Evolutionary conservation across 2,113 vertebrate species (phyloP).

Genomic region (Platichthys flesus): DNA sequence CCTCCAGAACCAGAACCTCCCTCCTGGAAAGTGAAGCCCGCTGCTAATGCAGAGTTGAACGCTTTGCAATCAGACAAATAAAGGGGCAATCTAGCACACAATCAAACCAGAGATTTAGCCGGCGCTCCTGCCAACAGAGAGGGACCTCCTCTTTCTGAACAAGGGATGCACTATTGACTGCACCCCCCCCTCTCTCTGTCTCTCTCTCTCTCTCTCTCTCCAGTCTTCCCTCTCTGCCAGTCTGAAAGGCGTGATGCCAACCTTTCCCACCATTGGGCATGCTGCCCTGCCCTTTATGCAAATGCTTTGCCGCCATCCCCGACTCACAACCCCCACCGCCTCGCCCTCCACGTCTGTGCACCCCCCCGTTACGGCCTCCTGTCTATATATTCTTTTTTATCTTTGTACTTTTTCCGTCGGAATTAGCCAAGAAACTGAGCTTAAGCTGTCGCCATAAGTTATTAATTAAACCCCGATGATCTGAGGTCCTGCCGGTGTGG

Average conservation of each 20-base stretch:
- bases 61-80: conserved; percentile 85
- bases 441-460: conserved; percentile 31
- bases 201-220: conserved; percentile 68
- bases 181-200: conserved; percentile 54
- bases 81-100: conserved; percentile 85
- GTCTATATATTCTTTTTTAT: conserved; percentile 56
- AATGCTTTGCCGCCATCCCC: conserved; percentile 80
- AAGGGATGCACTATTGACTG: conserved; percentile 86
- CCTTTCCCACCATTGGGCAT: conserved; percentile 85
- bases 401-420: conserved; percentile 41
- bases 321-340: conserved; percentile 79
- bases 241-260: conserved; percentile 85
- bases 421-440: conserved; percentile 48
- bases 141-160: conserved; percentile 84
- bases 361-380: conserved; percentile 39
- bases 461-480: conserved; percentile 39
- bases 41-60: conserved; percentile 79
- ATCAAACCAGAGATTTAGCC: conserved; percentile 83
- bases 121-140: conserved; percentile 81
- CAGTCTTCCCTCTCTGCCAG: conserved; percentile 81
- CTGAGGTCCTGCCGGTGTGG: conserved; percentile 23
- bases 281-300: conserved; percentile 87
- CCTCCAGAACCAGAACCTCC: conserved; percentile 36
- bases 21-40: conserved; percentile 72
- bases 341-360: conserved; percentile 68